A percentile compares a stretch with the other conserved stretches of the same genome.
Conservation (phyloP, 2,888 invertebrate genomes). For the Agrotis clavis region DNA sequence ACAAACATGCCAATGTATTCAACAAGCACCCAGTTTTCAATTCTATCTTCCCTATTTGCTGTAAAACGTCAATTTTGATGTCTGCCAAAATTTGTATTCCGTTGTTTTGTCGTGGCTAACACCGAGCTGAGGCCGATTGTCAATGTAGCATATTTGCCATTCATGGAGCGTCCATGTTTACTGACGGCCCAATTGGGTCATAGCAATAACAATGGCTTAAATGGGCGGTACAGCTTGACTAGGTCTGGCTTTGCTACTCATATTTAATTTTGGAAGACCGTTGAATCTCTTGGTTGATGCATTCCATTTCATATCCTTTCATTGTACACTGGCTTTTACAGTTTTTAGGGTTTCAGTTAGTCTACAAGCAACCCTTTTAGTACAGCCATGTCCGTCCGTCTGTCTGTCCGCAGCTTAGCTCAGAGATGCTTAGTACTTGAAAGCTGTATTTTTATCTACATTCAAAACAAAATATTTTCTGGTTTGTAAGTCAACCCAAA, state of each 20-base stretch:
- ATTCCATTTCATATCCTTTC: constrained; percentile 16
- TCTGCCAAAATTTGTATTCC: constrained; percentile 36
- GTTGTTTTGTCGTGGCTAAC: constrained; percentile 26
- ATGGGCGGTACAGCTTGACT: constrained; percentile 46
- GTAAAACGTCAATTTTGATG: constrained; percentile 27
- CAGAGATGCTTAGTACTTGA: too few species aligned
- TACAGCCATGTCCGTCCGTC: too few species aligned
- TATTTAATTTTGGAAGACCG: constrained; percentile 44
- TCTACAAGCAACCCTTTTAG: too few species aligned
- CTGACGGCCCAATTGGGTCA: constrained; percentile 65
- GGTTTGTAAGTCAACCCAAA: too few species aligned
- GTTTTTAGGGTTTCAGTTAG: background rate
- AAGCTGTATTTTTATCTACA: too few species aligned
- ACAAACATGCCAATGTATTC: constrained; percentile 10
- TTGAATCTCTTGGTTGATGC: constrained; percentile 20
- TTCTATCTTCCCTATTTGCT: constrained; percentile 1
- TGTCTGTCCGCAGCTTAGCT: too few species aligned
- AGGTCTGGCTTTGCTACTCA: constrained; percentile 30
- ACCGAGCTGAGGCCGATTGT: constrained; percentile 31
- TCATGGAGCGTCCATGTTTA: constrained; percentile 63
- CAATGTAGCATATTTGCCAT: constrained; percentile 61
- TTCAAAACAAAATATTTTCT: too few species aligned
- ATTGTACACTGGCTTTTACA: background rate
- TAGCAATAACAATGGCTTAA: constrained; percentile 63
- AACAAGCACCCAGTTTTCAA: background rate